Evolutionary conservation across 2,113 vertebrate genomes (phyloP).

Genomic region (Petrocephalus microphthalmus): DNA sequence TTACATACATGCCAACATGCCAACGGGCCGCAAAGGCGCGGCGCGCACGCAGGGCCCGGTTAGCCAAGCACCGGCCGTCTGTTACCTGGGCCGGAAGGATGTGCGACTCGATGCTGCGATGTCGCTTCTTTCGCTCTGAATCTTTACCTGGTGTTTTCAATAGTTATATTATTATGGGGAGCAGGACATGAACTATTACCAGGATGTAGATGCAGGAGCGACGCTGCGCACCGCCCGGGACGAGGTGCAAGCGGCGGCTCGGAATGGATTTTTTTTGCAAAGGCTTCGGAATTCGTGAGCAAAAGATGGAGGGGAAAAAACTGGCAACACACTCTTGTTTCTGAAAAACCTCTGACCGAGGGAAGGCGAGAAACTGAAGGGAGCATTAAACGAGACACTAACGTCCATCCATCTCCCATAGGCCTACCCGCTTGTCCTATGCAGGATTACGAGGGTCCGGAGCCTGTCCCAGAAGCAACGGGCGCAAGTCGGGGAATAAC

Average conservation of each 20-base stretch:
- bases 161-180: background rate
- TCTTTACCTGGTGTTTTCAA: background rate
- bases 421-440: background rate
- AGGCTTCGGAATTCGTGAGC: background rate
- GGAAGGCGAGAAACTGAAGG: background rate
- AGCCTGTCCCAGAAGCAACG: background rate
- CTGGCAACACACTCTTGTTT: background rate
- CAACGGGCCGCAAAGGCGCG: too few relatives aligned
- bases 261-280: background rate
- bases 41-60: background rate
- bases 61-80: background rate
- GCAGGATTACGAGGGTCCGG: background rate
- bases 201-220: background rate
- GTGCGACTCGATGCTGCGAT: background rate
- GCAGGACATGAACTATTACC: background rate
- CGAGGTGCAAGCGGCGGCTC: background rate
- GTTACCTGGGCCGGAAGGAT: background rate
- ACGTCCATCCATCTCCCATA: background rate
- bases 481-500: background rate
- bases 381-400: background rate
- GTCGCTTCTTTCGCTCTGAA: background rate
- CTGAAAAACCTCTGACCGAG: background rate
- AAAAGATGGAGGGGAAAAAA: background rate
- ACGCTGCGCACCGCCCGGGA: too few relatives aligned
- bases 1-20: background rate